Evolutionary conservation across 2,888 invertebrate genomes (phyloP), one percentile per base, ranked within the genome.

Genomic region (Drosophila borborema): DNA sequence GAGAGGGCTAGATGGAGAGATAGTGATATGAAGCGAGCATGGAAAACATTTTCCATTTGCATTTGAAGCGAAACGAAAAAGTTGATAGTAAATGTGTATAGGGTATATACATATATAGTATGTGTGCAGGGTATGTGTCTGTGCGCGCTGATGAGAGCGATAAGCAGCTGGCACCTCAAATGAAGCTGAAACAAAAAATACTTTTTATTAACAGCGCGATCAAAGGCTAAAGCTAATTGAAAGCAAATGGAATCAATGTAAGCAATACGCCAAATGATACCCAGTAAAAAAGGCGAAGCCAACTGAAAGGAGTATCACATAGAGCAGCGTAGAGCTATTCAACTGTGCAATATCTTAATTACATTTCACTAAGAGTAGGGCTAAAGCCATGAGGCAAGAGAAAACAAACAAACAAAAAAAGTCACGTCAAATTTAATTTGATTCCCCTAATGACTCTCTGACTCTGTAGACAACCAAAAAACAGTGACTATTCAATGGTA

Each of bases 41-140:
- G 76, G 79, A 79, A 79, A 72, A 63, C 81, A 76, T 74, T 85
- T 80, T 70, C 72, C 67, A 72, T 69, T 80, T 80, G 80, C 80
- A 77, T 80, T 74, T 74, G 61, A 72, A 72, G 71, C 74, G 68
- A 77, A 74, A 80, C 68, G 61, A 74, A 53, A 66, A 77, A 80
- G 51, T 63, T 71, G 59, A 67, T 72, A 61, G 56, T 28, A 20
- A 36, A 46, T 49, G 49, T 45, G 51, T 41, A 34, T 14, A 46
- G 48, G 38, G 38, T 36, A 36, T 36, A n/a, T 3, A 14, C 23
- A 36, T 36, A n/a, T 3, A 14, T 18, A 2, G 34, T 14, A 18
- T 36, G 36, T 28, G 49, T 38, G 49, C 28, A 16, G 16, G n/a
- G 28, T 55, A 31, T 12, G 18, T 7, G n/a, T 14, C 12, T 14